Percentiles rank a stretch among this genome's conserved stretches.
phyloP scores from a whole-genome alignment of 2,888 invertebrate species.

The Drosophila stalkeri region DNA sequence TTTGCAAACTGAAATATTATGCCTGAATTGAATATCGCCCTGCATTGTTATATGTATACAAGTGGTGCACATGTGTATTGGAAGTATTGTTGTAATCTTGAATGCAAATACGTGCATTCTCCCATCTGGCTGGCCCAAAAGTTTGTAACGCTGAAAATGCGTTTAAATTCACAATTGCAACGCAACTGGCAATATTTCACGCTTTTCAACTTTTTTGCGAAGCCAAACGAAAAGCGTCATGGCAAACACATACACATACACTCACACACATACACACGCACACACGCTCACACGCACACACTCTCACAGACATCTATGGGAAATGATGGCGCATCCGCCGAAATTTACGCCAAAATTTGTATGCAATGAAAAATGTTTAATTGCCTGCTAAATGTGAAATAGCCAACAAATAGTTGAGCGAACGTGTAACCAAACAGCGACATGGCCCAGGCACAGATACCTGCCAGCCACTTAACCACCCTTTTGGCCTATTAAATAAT shows the following conservation, averaged over 20 bases:
- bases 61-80: background rate
- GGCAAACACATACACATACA: background rate
- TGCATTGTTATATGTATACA: background rate
- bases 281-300: background rate
- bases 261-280: background rate
- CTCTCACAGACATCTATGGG: background rate
- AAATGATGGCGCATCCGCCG: constrained; percentile 11
- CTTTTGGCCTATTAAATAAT: constrained; percentile 64
- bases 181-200: constrained; percentile 44
- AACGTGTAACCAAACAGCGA: constrained; percentile 34
- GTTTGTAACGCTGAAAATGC: constrained; percentile 24
- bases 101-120: constrained; percentile 59
- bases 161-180: constrained; percentile 42
- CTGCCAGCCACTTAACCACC: constrained; percentile 57
- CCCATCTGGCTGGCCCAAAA: constrained; percentile 20
- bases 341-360: constrained; percentile 64
- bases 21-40: background rate
- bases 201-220: constrained; percentile 34
- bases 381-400: constrained; percentile 77
- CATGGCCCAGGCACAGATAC: constrained; percentile 51
- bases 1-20: background rate
- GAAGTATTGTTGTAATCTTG: constrained; percentile 38
- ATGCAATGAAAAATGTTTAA: constrained; percentile 77
- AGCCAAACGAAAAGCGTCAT: constrained; percentile 36
- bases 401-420: constrained; percentile 64